A percentile compares a stretch with the other conserved stretches of the same genome.
phyloP scores from a whole-genome alignment of 2,888 invertebrate species.

The Gisinianus flammeolus region DNA sequence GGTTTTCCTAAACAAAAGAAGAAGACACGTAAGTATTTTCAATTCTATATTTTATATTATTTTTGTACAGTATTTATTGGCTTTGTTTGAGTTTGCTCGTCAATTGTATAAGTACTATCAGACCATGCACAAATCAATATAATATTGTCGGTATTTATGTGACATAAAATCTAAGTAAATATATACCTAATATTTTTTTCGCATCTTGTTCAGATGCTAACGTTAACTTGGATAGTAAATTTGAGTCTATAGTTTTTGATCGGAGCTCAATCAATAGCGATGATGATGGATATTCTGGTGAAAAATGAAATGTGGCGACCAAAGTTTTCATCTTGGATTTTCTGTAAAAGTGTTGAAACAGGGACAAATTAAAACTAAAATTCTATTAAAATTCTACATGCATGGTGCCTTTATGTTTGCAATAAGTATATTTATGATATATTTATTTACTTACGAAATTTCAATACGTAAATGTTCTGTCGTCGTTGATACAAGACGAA shows the following conservation, averaged over 20 bases:
- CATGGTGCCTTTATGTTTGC: background rate
- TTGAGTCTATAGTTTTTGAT: constrained; percentile 72
- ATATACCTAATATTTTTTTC: constrained; percentile 67
- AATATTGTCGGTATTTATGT: too few relatives aligned
- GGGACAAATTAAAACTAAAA: background rate
- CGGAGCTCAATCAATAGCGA: constrained; percentile 72
- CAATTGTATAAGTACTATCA: too few relatives aligned
- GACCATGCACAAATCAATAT: too few relatives aligned
- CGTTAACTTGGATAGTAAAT: constrained; percentile 69
- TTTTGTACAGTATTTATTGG: too few relatives aligned
- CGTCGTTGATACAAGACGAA: constrained; percentile 3
- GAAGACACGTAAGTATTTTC: background rate
- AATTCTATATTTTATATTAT: background rate
- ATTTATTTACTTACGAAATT: constrained; percentile 22
- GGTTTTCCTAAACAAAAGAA: constrained; percentile 40
- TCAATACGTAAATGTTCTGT: constrained; percentile 16
- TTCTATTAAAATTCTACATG: too few relatives aligned
- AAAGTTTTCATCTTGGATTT: constrained; percentile 70
- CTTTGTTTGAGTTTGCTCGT: too few relatives aligned
- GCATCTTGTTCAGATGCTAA: constrained; percentile 70
- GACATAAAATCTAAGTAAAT: background rate
- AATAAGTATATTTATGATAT: constrained; percentile 2
- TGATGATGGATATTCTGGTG: constrained; percentile 68
- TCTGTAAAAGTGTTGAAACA: constrained; percentile 60
- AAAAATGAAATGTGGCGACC: constrained; percentile 72